Base-by-base conservation (phyloP, 2,113 vertebrate genomes). In the Oxyruncus cristatus region DNA sequence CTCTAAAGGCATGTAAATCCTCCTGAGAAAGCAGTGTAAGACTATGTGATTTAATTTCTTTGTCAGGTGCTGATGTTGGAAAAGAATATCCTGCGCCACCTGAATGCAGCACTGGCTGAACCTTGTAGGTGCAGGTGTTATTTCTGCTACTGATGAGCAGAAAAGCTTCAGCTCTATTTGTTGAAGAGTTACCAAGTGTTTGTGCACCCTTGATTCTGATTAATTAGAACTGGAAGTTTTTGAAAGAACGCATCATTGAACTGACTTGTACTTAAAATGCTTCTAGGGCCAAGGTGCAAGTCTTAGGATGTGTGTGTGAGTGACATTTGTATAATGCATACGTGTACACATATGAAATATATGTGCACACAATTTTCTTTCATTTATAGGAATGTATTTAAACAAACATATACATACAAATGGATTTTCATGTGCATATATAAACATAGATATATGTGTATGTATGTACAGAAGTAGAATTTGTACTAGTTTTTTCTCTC, bases 1-100 rank as follows among this genome's bases (percentile, higher is more conserved):
- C 73, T 88, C 72, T 35, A 39, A 18, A 52, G 94, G 49, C 63
- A 37, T 56, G 33, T 71, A 84, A 89, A 89, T 75, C 85, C 75
- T 89, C 77, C 46, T 59, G 74, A 95, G 94, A 79, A 91, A 91
- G 83, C 91, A 65, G 53, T 62, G 26, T 58, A 75, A 89, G 83
- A 68, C 1, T 1, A 33, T 74, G 27, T 14, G 53, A 83, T 95
- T 78, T 93, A 65, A 93, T 89, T 93, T 93, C 91, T 93, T 93
- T 85, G 73, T 75, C 76, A 82, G 68, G 53, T 53, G 63, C 63
- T 1, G 0, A 52, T 78, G 30, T 65, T 80, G 47, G 71, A 92
- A 61, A 86, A 89, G 85, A 92, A 81, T 53, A 42, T 49, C 77
- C 66, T 50, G 53, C 27, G 39, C 61, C 65, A 77, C 70, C 20